phyloP scores from a whole-genome alignment of 2,888 invertebrate species.

The Cancer borealis region DNA sequence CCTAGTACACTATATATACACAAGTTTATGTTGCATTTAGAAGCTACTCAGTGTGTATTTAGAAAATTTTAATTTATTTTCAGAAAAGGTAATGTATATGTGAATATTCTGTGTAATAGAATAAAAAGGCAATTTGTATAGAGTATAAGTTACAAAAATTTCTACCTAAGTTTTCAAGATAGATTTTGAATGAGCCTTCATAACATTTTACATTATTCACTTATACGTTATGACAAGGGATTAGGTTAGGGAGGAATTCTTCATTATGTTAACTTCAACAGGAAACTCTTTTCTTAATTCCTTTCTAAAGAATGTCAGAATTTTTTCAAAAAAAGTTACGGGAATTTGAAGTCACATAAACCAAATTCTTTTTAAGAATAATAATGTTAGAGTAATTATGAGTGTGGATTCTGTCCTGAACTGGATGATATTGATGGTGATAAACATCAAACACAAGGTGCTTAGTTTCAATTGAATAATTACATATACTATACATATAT shows the following conservation, averaged over 20 bases:
- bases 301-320: too few relatives aligned
- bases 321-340: too few relatives aligned
- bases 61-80: not conserved
- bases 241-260: not conserved
- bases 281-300: too few relatives aligned
- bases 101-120: not conserved
- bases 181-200: not conserved
- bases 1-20: not conserved
- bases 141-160: not conserved
- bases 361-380: too few relatives aligned
- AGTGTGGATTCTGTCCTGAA: too few relatives aligned
- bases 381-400: too few relatives aligned
- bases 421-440: too few relatives aligned
- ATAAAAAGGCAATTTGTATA: slow-evolving; percentile 11
- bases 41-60: not conserved
- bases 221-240: not conserved
- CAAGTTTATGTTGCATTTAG: not conserved
- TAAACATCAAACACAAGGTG: too few relatives aligned
- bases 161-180: not conserved
- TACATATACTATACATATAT: too few relatives aligned
- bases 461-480: too few relatives aligned
- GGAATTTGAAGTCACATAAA: too few relatives aligned
- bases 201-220: not conserved
- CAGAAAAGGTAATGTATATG: not conserved
- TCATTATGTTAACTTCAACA: too few relatives aligned